Evolutionary conservation across 2,113 vertebrate species (phyloP), one percentile per base, ranked within the genome.

Genomic region (Brachypteracias leptosomus): DNA sequence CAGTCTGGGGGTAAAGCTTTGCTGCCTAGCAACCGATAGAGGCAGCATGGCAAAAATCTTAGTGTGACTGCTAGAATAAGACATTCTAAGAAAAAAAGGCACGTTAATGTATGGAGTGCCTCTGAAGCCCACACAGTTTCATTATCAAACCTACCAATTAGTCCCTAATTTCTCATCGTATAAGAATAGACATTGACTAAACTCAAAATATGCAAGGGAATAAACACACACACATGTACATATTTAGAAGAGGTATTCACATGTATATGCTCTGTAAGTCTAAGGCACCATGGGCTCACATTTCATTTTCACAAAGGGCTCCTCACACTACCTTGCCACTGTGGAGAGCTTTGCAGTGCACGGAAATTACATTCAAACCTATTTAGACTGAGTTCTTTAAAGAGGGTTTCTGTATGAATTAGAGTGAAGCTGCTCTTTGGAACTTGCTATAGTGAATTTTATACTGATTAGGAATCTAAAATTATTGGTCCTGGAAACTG

Each of bases 21-120:
- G 94, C 88, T 91, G 76, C 85, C 57, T 95, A 96, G 88, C 85
- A 95, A 96, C 79, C 38, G 63, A 54, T 11, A 76, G 71, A 95
- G 46, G 36, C 6, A 58, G 25, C 46, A 70, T 19, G 20, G 33
- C 29, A 89, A 93, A 91, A 85, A 77, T 44, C 24, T 95, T 65
- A 73, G 21, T 12, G 16, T 15, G 10, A 79, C 12, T 42, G 12
- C 29, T 66, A 54, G 59, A 93, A 33, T 58, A 83, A 86, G n/a
- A 57, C 6, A 38, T 40, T 67, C 42, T 35, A 47, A 63, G 24
- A 47, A 66, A 65, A 81, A 47, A n/a, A 61, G 35, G 7, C 11
- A 78, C 65, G 8, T 73, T 28, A 67, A 47, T 24, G 2, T 29
- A 84, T 44, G 16, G n/a, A 61, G 9, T 44, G 33, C 16, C 16